Evolutionary conservation across 2,888 invertebrate genomes (phyloP).

Genomic region (Zygothrica quintamaculata): DNA sequence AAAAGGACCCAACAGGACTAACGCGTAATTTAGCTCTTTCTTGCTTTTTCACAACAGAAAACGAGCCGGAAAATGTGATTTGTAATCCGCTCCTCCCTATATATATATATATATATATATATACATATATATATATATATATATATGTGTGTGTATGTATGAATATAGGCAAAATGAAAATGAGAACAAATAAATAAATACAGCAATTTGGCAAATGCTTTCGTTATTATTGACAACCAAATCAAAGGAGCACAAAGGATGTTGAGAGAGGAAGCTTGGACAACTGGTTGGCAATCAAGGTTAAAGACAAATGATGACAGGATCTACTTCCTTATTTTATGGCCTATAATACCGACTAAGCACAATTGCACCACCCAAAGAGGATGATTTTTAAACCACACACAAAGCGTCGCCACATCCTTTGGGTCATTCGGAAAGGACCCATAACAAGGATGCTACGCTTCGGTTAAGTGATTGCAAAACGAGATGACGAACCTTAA

Average conservation of each 20-base stretch:
- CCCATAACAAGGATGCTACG: conserved; percentile 46
- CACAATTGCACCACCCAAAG: conserved; percentile 61
- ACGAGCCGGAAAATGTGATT: conserved; percentile 44
- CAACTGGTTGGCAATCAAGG: conserved; percentile 8
- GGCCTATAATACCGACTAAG: conserved; percentile 59
- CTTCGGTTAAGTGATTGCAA: conserved; percentile 71
- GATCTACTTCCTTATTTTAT: conserved; percentile 51
- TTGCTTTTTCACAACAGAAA: background rate
- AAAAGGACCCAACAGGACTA: background rate
- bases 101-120: too few relatives aligned
- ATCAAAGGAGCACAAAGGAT: background rate
- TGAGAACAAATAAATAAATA: conserved; percentile 20
- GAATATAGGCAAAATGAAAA: too few relatives aligned
- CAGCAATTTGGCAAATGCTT: conserved; percentile 73
- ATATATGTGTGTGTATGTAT: too few relatives aligned
- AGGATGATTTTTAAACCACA: background rate
- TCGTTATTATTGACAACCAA: conserved; percentile 69
- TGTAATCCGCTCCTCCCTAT: too few relatives aligned
- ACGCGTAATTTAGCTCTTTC: background rate
- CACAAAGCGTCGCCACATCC: conserved; percentile 69
- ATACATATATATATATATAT: too few relatives aligned
- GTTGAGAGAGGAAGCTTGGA: conserved; percentile 5
- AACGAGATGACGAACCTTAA: conserved; percentile 45
- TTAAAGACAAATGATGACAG: conserved; percentile 35
- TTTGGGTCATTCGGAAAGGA: conserved; percentile 46